Evolutionary conservation across 2,113 vertebrate species (phyloP).

Genomic region (Prionailurus viverrinus): DNA sequence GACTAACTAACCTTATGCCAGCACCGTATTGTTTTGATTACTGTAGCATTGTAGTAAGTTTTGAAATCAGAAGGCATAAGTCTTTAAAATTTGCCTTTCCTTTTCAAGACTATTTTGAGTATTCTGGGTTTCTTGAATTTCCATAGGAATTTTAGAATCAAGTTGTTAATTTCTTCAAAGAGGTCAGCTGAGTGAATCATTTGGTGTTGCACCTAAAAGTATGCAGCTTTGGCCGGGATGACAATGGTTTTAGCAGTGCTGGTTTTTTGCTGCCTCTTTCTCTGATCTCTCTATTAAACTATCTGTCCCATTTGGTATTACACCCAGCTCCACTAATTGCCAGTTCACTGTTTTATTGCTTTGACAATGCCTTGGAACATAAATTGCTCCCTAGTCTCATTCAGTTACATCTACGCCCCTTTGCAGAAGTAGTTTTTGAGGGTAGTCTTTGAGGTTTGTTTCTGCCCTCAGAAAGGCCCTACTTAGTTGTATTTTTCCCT

Average conservation of each 20-base stretch:
- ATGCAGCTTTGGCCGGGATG: background rate
- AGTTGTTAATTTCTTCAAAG: background rate
- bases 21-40: background rate
- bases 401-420: background rate
- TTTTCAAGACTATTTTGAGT: background rate
- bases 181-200: background rate
- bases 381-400: background rate
- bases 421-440: background rate
- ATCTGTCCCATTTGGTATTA: background rate
- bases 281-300: background rate
- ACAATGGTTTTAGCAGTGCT: background rate
- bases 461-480: background rate
- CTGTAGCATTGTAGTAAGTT: background rate
- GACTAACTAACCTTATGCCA: background rate
- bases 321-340: background rate
- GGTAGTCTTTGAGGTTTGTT: background rate
- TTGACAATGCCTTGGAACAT: background rate
- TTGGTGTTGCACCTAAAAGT: background rate
- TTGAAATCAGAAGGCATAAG: background rate
- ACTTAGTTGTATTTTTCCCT: background rate
- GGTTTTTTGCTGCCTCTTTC: background rate
- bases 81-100: background rate
- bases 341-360: background rate
- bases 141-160: background rate
- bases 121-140: background rate